Percentiles rank a stretch among this genome's conserved stretches.
These are phyloP conservation scores for Bombus breviceps DNA, from an alignment of 1,140 invertebrate species.

Conservation along the genomic window DNA sequence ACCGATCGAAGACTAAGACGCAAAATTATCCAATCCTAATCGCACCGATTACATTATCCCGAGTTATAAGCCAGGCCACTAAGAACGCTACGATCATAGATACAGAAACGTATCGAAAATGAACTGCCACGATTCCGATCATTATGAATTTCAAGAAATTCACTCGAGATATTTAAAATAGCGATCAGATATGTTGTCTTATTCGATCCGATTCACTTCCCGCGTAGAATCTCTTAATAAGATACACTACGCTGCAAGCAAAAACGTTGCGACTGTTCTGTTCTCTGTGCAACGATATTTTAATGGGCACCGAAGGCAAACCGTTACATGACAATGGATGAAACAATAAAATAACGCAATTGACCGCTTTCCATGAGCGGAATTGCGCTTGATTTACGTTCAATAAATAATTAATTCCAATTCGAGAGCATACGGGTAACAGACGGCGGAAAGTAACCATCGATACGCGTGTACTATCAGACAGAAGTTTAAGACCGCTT, in stretches of 20 bases:
- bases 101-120: too few species aligned
- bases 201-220: background rate
- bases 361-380: conserved; percentile 42
- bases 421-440: conserved; percentile 10
- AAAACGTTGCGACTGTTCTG: background rate
- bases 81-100: too few species aligned
- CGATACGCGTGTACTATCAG: background rate
- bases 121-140: background rate
- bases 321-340: conserved; percentile 28
- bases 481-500: background rate
- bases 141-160: background rate
- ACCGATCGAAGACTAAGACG: background rate
- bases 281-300: conserved; percentile 1
- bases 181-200: background rate
- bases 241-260: background rate
- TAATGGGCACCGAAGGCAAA: conserved; percentile 46
- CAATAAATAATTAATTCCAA: conserved; percentile 54
- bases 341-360: conserved; percentile 51
- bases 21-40: background rate
- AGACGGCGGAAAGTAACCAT: conserved; percentile 15
- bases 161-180: background rate
- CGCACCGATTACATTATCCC: background rate
- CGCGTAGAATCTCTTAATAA: background rate
- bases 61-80: background rate
- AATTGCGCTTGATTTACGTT: conserved; percentile 48